Base-by-base conservation (phyloP, 64 coral and sea anemone genomes). In the Montipora cactus region DNA sequence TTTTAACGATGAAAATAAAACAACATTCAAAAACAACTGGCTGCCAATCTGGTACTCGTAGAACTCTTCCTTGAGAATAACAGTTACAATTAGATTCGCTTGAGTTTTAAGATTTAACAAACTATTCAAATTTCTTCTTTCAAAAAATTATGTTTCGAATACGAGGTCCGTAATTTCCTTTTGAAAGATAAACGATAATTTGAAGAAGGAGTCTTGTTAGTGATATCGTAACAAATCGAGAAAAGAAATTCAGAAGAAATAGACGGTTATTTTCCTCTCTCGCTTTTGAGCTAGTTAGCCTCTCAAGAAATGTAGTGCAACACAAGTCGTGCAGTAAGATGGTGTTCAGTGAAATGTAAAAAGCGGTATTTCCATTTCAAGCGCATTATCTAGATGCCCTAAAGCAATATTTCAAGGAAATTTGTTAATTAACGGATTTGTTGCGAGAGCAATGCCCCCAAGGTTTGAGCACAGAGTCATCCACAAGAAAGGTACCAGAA, bases 141-240 rank as follows among this genome's bases (percentile, higher is more conserved):
- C 19, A 48, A 59, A 83, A 67, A 7, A 37, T 37, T 48, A 84
- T 84, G 5, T 68, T 84, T 47, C 16, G 44, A 5, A 44, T 10
- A 7, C 44, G 53, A 67, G 61, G 81, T 37, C 15, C 15, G 18
- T 47, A 20, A 84, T 84, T 84, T 84, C 81, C 61, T 84, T 47
- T 47, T 67, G 6, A 1, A 5, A 13, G 58, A 84, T 67, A 19
- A 84, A 16, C 16, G 16, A 5, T 23, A 67, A 47, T 84, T 84
- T 62, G 13, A 3, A 67, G 13, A 3, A 67, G 62, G 16, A 4
- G 4, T 18, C 7, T 67, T n/a, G 62, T 67, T 67, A 18, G 15
- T 67, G 62, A 18, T 67, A 67, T 13, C 4, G 4, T 12, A 18
- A 67, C 62, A 14, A 67, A 14, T 9, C 1, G 15, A 55, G 52